Conservation (phyloP, 2,797 vertebrate species). For the Pseudochromis fuscus region DNA sequence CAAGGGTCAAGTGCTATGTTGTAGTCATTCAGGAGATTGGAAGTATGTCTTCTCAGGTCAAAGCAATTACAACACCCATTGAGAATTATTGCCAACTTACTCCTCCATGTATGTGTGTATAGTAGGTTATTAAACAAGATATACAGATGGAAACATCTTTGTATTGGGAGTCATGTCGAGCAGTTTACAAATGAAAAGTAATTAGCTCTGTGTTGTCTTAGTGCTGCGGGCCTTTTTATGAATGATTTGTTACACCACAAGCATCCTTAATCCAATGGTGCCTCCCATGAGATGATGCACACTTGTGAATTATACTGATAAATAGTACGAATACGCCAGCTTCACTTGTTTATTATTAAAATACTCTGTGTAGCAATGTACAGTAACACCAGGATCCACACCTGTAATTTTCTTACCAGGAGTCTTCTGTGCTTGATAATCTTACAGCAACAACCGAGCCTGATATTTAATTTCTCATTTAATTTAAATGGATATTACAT, state of each 20-base stretch:
- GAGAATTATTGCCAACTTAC: slow-evolving; percentile 63
- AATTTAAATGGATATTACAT: slow-evolving; percentile 15
- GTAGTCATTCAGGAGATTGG: slow-evolving; percentile 51
- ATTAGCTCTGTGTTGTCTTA: slow-evolving; percentile 9
- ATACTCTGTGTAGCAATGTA: slow-evolving; percentile 32
- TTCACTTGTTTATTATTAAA: slow-evolving; percentile 56
- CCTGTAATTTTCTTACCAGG: slow-evolving; percentile 16
- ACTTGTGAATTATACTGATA: slow-evolving; percentile 20
- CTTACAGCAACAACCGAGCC: neutral
- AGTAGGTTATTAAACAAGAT: slow-evolving; percentile 64
- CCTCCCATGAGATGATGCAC: neutral
- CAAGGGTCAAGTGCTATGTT: slow-evolving; percentile 68
- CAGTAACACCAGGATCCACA: neutral
- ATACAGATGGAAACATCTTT: slow-evolving; percentile 43
- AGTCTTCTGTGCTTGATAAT: slow-evolving; percentile 14
- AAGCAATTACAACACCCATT: slow-evolving; percentile 47
- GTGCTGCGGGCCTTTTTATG: slow-evolving; percentile 3
- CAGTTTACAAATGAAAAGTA: slow-evolving; percentile 8
- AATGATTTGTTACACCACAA: neutral
- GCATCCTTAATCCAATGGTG: neutral
- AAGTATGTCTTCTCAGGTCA: slow-evolving; percentile 66
- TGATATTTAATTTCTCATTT: slow-evolving; percentile 27
- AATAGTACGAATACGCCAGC: slow-evolving; percentile 20
- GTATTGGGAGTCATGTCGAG: slow-evolving; percentile 34
- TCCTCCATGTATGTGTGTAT: slow-evolving; percentile 58